Evolutionary conservation across 35 echinoderm and acorn worm species (phyloP), one percentile per base, ranked within the genome.

Genomic region (Holothuria glaberrima): DNA sequence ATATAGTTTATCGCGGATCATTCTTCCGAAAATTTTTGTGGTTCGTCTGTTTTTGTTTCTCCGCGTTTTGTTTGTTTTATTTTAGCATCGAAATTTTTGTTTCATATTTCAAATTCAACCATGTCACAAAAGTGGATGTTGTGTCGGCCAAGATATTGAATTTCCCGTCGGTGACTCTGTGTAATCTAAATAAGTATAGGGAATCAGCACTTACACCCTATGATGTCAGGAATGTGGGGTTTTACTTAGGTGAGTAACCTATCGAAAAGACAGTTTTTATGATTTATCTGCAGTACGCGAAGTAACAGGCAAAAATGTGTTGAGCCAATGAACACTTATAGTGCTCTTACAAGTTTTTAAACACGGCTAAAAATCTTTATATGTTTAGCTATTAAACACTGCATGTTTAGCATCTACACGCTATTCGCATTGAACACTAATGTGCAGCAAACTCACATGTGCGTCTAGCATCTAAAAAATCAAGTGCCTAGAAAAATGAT

Each of bases 181-280:
- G 96, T 80, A 98, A 98, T 79, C 87, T 93, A 41, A 98, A 98
- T 89, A 98, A 98, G 61, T 94, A 98, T 68, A 61, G 96, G 24
- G 74, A 75, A 70, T 94, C 96, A 17, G 88, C 88, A 5, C 28
- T 98, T 10, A 98, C 96, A 18, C 50, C 77, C 1, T 45, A 87
- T 1, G 96, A 98, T 74, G 88, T 98, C 30, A 85, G 75, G 32
- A 90, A 98, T 65, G 93, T 98, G 46, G 96, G 93, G 18, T 58
- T 64, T 30, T 86, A 92, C 61, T 69, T 98, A 46, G 96, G 96
- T 98, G 75, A 87, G 93, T 88, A 54, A 54, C 1, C 9, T 54
- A 54, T n/a, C n/a, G n/a, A n/a, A n/a, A n/a, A n/a, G n/a, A n/a
- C n/a, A n/a, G n/a, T n/a, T n/a, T n/a, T n/a, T n/a, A n/a, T n/a